Percentiles rank a stretch among this genome's conserved stretches.
Evolutionary conservation across 2,888 invertebrate genomes (phyloP).

Genomic region (Spodoptera picta): DNA sequence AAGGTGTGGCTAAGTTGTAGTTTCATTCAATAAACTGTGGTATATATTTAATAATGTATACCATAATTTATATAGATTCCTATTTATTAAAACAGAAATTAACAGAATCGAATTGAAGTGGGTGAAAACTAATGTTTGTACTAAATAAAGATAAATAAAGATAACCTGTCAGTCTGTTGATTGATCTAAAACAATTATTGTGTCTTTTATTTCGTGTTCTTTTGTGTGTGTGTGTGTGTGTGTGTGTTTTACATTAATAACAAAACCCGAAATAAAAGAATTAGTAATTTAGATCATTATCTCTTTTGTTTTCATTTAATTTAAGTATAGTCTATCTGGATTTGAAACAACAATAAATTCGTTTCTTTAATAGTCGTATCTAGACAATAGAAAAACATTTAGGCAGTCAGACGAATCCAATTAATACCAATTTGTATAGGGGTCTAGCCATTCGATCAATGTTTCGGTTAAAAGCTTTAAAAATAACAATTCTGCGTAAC

Average conservation of each 20-base stretch:
- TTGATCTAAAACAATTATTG: too few species aligned
- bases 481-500: constrained; percentile 1
- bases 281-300: background rate
- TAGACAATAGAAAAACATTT: constrained; percentile 26
- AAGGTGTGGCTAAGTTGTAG: too few species aligned
- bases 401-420: constrained; percentile 25
- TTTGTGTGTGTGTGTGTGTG: too few species aligned
- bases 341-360: constrained; percentile 3
- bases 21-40: background rate
- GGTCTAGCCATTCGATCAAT: constrained; percentile 3
- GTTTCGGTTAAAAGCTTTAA: constrained; percentile 12
- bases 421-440: constrained; percentile 26
- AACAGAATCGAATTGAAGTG: too few species aligned
- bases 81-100: too few species aligned
- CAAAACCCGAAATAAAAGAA: background rate
- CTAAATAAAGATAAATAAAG: too few species aligned
- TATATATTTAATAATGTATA: too few species aligned
- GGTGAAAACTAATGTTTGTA: too few species aligned
- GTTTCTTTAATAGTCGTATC: constrained; percentile 2
- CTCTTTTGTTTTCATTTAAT: background rate
- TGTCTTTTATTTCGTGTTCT: too few species aligned
- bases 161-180: too few species aligned
- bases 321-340: constrained; percentile 2
- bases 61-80: too few species aligned
- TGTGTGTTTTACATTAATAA: too few species aligned